Conservation (phyloP, 2,113 vertebrate genomes). For the Nipponia nippon region DNA sequence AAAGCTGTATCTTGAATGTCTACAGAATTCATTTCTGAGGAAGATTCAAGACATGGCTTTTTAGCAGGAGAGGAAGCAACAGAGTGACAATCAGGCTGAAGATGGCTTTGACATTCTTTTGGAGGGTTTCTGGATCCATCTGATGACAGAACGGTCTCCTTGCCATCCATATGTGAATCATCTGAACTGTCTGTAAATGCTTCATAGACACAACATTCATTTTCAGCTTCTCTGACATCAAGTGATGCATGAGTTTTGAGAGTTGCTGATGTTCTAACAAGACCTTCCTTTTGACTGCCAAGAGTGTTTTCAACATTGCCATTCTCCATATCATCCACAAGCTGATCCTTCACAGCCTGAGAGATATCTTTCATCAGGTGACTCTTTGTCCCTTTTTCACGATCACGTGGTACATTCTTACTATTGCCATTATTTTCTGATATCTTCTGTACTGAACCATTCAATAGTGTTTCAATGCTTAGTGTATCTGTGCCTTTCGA, state of each 20-base stretch:
- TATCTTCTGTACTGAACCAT: constrained; percentile 69
- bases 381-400: constrained; percentile 45
- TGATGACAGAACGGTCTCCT: constrained; percentile 60
- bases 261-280: constrained; percentile 25
- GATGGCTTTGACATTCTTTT: constrained; percentile 53
- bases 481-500: constrained; percentile 58
- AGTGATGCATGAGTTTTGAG: constrained; percentile 66
- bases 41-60: constrained; percentile 48
- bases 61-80: constrained; percentile 38
- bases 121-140: constrained; percentile 64
- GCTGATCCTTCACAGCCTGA: constrained; percentile 74
- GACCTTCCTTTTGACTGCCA: constrained; percentile 71
- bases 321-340: constrained; percentile 93
- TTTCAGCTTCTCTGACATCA: constrained; percentile 67
- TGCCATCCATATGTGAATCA: constrained; percentile 52
- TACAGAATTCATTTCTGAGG: constrained; percentile 22
- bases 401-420: constrained; percentile 56
- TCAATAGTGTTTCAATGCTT: constrained; percentile 77
- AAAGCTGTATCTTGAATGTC: background rate
- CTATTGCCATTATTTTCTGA: constrained; percentile 77
- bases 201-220: constrained; percentile 60
- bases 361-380: constrained; percentile 54
- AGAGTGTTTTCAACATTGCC: constrained; percentile 85
- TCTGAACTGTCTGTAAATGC: constrained; percentile 56
- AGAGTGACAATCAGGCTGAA: constrained; percentile 38